These are phyloP conservation scores for Eupithecia inturbata DNA, from an alignment of 2,888 invertebrate genomes.

Conservation along the genomic window DNA sequence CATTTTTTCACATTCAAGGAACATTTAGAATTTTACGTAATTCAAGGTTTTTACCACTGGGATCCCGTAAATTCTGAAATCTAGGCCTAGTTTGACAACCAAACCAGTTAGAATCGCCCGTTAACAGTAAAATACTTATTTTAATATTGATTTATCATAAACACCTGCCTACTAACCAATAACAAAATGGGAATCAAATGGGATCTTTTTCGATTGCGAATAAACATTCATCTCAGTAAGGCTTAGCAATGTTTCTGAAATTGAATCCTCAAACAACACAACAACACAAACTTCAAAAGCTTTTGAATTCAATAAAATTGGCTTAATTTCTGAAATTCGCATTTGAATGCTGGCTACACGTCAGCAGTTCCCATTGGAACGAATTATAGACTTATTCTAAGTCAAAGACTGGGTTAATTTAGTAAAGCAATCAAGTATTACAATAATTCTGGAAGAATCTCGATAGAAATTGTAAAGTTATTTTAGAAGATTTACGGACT, in stretches of 20 bases:
- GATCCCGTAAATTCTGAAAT: no score
- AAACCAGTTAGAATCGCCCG: no score
- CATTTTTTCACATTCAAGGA: no score
- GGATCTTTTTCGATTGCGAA: background rate
- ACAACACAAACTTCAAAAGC: background rate
- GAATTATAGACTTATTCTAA: conserved; percentile 15
- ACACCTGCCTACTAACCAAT: background rate
- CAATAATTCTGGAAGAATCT: background rate
- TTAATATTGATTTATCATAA: background rate
- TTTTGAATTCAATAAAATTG: conserved; percentile 8
- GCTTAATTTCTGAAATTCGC: conserved; percentile 12
- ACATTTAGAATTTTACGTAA: no score
- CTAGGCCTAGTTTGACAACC: no score
- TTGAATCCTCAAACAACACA: no score
- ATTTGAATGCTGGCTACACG: conserved; percentile 13
- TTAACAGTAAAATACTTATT: background rate
- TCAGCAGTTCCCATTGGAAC: conserved; percentile 18
- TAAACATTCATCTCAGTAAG: background rate
- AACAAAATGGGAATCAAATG: background rate
- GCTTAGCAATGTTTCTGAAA: background rate
- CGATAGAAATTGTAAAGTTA: background rate
- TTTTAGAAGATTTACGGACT: background rate
- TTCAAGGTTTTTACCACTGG: no score
- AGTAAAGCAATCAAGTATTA: conserved; percentile 20
- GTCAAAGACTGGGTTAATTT: conserved; percentile 6